phyloP scores from a whole-genome alignment of 2,797 vertebrate species.

The Schizothorax lantsangensis region DNA sequence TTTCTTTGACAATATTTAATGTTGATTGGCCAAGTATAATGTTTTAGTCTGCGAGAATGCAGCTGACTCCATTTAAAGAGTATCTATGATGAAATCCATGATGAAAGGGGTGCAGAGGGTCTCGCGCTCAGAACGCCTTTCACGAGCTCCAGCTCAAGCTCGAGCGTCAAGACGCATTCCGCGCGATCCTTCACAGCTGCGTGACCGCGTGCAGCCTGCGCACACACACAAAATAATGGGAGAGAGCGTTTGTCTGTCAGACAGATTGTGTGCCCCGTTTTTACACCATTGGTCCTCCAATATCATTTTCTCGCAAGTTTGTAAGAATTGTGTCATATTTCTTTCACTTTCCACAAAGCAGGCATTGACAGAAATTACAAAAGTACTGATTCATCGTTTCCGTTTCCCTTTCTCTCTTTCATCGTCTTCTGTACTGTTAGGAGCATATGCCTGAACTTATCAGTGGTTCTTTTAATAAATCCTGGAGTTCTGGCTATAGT shows the following conservation, averaged over 20 bases:
- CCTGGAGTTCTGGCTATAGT: too few species aligned
- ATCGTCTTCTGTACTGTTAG: background rate
- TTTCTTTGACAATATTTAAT: constrained; percentile 29
- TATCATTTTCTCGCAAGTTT: background rate
- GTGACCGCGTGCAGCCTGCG: background rate
- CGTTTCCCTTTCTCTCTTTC: background rate
- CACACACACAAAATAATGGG: background rate
- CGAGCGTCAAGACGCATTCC: constrained; percentile 17
- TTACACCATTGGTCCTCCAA: background rate
- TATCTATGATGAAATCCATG: background rate
- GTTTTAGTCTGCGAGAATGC: background rate
- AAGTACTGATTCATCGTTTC: background rate
- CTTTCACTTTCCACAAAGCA: too few species aligned
- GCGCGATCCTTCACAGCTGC: constrained; percentile 2
- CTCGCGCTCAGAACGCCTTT: background rate
- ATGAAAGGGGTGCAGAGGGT: background rate
- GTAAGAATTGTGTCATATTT: background rate
- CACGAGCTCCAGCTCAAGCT: background rate
- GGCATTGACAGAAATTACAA: background rate
- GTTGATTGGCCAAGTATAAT: background rate
- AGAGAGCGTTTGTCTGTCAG: background rate
- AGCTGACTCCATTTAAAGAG: background rate
- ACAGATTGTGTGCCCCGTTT: too few species aligned
- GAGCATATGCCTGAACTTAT: background rate
- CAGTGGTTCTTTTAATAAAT: background rate